These are phyloP conservation scores for Tachina lurida DNA, from an alignment of 2,888 invertebrate genomes.

Conservation along the genomic window DNA sequence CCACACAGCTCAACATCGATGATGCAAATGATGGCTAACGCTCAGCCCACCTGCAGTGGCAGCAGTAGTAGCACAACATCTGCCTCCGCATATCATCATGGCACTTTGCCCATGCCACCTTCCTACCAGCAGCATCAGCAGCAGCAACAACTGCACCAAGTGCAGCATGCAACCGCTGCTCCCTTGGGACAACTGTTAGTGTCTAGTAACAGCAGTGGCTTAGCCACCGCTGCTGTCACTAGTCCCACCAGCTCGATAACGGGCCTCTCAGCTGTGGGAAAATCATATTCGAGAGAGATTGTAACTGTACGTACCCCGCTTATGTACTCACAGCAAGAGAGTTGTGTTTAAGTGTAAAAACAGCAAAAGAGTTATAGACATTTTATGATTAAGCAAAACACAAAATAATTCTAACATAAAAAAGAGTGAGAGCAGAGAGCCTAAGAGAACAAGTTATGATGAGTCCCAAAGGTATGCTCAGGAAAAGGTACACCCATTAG, in stretches of 20 bases:
- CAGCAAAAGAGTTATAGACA: constrained; percentile 49
- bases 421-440: constrained; percentile 60
- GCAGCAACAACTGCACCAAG: constrained; percentile 75
- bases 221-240: constrained; percentile 79
- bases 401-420: constrained; percentile 21
- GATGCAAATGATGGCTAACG: constrained; percentile 78
- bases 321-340: constrained; percentile 87
- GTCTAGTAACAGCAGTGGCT: constrained; percentile 79
- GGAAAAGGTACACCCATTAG: too few relatives aligned
- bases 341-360: constrained; percentile 85
- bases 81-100: constrained; percentile 72
- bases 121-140: constrained; percentile 80
- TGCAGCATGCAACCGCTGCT: constrained; percentile 65
- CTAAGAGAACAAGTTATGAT: constrained; percentile 28
- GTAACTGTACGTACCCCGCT: constrained; percentile 88
- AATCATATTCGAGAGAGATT: constrained; percentile 85
- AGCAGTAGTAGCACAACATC: constrained; percentile 52
- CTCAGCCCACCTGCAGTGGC: constrained; percentile 72
- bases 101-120: constrained; percentile 79
- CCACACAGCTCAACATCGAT: constrained; percentile 78
- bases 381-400: constrained; percentile 39
- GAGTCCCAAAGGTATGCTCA: too few relatives aligned
- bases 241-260: constrained; percentile 81
- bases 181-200: constrained; percentile 79
- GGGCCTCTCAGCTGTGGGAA: constrained; percentile 80